Percentiles rank a stretch among this genome's conserved stretches.
Evolutionary conservation across 1,140 invertebrate species (phyloP).

Genomic region (Aphidius gifuensis): DNA sequence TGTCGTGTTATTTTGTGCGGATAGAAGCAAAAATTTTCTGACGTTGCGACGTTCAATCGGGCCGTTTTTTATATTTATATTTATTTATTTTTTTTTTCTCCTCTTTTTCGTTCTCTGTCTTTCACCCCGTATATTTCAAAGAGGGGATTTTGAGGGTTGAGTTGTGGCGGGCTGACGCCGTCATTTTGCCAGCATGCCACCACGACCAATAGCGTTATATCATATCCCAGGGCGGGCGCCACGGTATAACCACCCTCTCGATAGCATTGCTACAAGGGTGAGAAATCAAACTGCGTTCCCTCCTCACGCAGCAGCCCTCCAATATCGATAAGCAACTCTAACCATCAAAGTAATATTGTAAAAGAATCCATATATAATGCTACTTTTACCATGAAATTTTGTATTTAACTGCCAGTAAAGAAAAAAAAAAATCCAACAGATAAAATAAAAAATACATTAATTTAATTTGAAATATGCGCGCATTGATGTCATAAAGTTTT

Average conservation of each 20-base stretch:
- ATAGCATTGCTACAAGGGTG: not conserved
- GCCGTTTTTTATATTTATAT: too few species aligned
- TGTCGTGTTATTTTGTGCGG: not conserved
- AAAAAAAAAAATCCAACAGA: too few species aligned
- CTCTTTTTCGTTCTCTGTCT: too few species aligned
- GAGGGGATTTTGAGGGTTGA: conserved; percentile 24
- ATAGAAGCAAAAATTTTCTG: conserved; percentile 4
- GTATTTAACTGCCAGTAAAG: not conserved
- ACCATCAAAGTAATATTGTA: too few species aligned
- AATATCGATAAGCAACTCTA: conserved; percentile 9
- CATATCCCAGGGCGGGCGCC: conserved; percentile 13
- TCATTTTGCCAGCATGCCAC: conserved; percentile 36
- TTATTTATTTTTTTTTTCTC: too few species aligned
- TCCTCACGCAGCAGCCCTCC: not conserved
- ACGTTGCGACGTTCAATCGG: not conserved
- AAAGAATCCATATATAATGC: too few species aligned
- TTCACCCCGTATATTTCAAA: conserved; percentile 5
- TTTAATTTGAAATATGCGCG: too few species aligned
- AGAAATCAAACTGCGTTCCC: conserved; percentile 13
- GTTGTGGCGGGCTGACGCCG: conserved; percentile 43
- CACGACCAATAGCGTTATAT: conserved; percentile 36
- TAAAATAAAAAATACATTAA: too few species aligned
- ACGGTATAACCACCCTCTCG: conserved; percentile 10
- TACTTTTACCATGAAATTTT: too few species aligned
- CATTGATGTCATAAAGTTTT: too few species aligned